A percentile compares a stretch with the other conserved stretches of the same genome.
Evolutionary conservation across 2,888 invertebrate species (phyloP).

Genomic region (Catotricha subobsoleta): DNA sequence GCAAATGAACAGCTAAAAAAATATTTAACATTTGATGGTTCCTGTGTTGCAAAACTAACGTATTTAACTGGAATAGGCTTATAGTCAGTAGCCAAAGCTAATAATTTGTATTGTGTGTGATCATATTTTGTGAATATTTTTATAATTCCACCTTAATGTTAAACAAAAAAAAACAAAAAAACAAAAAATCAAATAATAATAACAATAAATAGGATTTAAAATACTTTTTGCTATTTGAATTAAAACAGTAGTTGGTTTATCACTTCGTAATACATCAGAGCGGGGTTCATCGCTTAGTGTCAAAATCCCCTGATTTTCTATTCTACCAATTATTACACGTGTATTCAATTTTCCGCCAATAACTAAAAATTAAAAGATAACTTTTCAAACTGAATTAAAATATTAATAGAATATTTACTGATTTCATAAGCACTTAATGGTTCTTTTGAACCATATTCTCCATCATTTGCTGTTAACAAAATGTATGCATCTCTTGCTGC

Average conservation of each 20-base stretch:
- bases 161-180: not conserved
- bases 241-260: not conserved
- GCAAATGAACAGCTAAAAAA: not conserved
- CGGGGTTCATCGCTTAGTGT: not conserved
- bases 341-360: not conserved
- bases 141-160: not conserved
- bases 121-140: not conserved
- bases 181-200: not conserved
- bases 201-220: not conserved
- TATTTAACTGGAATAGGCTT: not conserved
- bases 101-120: conserved; percentile 1
- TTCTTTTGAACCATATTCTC: no score
- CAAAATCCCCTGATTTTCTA: not conserved
- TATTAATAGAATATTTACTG: no score
- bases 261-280: not conserved
- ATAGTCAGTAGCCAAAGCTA: not conserved
- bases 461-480: not conserved
- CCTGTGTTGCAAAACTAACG: not conserved
- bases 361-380: not conserved
- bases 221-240: not conserved
- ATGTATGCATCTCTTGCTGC: not conserved
- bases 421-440: no score
- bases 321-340: not conserved
- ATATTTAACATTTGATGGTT: not conserved
- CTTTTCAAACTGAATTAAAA: not conserved